phyloP scores from a whole-genome alignment of 2,888 invertebrate species.

The Corythucha ciliata region DNA sequence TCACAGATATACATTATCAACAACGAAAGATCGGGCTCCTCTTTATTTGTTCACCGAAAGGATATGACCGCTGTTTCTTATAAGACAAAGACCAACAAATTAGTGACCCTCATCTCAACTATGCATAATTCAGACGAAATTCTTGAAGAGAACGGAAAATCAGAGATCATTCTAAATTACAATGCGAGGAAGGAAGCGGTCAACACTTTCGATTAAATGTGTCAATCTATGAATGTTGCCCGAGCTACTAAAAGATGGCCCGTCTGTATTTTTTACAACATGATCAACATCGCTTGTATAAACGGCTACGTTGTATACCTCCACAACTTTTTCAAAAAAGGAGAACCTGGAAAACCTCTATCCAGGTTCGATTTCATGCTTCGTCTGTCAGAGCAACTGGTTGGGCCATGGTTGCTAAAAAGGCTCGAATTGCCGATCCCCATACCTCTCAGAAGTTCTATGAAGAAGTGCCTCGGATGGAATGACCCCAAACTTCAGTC shows the following conservation, averaged over 20 bases:
- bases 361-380: no score
- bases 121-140: conserved; percentile 32
- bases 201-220: conserved; percentile 34
- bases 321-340: conserved; percentile 10
- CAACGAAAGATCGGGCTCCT: conserved; percentile 29
- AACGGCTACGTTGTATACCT: conserved; percentile 28
- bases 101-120: conserved; percentile 35
- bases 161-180: conserved; percentile 34
- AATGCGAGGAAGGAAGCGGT: conserved; percentile 36
- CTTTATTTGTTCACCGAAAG: conserved; percentile 35
- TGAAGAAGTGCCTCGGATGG: no score
- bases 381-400: no score
- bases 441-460: no score
- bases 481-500: no score
- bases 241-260: conserved; percentile 35
- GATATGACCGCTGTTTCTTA: conserved; percentile 36
- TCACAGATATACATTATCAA: conserved; percentile 31
- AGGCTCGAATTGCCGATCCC: no score
- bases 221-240: conserved; percentile 30
- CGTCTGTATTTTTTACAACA: conserved; percentile 32
- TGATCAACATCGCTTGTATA: conserved; percentile 35
- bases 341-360: no score
- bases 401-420: no score
- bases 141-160: conserved; percentile 33
- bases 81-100: conserved; percentile 31